Conservation (phyloP, 2,888 invertebrate genomes). For the Latrodectus hesperus region DNA sequence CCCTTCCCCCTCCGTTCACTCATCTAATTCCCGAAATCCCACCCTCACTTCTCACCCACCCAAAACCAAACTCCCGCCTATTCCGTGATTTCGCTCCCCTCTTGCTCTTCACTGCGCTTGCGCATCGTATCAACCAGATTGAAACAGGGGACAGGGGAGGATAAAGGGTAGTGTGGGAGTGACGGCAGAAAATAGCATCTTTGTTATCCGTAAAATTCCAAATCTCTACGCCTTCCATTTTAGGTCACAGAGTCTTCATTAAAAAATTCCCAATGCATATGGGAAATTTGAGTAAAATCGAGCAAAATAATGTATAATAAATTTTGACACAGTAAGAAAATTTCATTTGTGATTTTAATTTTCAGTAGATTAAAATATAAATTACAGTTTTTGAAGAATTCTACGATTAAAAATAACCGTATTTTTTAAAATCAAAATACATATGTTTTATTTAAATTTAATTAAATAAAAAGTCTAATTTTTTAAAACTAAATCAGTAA, state of each 20-base stretch:
- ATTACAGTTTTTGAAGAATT: no score
- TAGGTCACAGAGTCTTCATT: neutral
- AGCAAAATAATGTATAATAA: no score
- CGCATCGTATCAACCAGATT: neutral
- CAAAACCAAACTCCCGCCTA: constrained; percentile 42
- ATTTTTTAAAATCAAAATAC: no score
- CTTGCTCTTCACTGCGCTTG: constrained; percentile 19
- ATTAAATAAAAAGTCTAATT: no score
- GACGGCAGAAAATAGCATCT: constrained; percentile 12
- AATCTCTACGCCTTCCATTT: constrained; percentile 11
- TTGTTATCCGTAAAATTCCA: neutral
- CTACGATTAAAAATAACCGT: no score
- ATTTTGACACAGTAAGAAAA: no score
- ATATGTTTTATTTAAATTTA: no score
- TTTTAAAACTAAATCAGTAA: no score
- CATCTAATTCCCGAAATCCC: constrained; percentile 58
- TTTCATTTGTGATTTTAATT: no score
- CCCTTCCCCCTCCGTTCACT: constrained; percentile 28
- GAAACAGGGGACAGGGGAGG: neutral
- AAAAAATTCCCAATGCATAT: no score
- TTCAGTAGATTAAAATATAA: no score
- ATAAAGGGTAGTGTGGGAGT: neutral
- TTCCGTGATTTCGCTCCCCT: constrained; percentile 28
- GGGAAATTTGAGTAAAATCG: no score
- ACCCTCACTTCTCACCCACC: constrained; percentile 33